These are phyloP conservation scores for Thyatira batis DNA, from an alignment of 2,888 invertebrate species.

Conservation along the genomic window DNA sequence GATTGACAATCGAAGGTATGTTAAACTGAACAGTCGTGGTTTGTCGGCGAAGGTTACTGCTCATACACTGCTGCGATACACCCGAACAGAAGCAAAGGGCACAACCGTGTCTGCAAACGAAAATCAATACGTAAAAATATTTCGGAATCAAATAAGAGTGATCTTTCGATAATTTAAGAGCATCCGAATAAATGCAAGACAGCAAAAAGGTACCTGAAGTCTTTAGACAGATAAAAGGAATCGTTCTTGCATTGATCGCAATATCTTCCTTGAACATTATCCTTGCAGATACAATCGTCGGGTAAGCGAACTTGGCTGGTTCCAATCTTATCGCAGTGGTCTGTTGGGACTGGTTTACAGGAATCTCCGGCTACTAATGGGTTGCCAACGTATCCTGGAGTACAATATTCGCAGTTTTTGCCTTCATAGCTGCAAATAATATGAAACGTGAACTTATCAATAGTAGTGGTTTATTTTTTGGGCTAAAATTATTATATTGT, in stretches of 20 bases:
- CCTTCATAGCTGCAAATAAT: conserved; percentile 81
- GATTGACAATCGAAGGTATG: conserved; percentile 58
- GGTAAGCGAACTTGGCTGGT: conserved; percentile 73
- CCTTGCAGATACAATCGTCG: conserved; percentile 71
- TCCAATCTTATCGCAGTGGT: conserved; percentile 89
- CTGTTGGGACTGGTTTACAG: conserved; percentile 80
- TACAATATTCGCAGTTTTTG: conserved; percentile 89
- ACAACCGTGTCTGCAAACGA: conserved; percentile 87
- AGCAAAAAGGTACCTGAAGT: conserved; percentile 59
- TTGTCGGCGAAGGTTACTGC: conserved; percentile 89
- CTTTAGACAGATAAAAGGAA: conserved; percentile 91
- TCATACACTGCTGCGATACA: conserved; percentile 89
- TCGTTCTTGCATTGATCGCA: conserved; percentile 94
- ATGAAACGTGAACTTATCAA: neutral
- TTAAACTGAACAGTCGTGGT: conserved; percentile 63
- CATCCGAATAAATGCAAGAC: no score
- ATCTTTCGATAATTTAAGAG: neutral
- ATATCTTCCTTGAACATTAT: conserved; percentile 88
- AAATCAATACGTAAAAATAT: neutral
- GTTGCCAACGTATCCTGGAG: conserved; percentile 90
- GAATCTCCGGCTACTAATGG: conserved; percentile 88
- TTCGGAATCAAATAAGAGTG: neutral
- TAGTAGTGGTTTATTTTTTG: neutral
- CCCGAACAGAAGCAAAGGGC: conserved; percentile 98
- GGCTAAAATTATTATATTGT: neutral